Conservation (phyloP, 2,797 vertebrate genomes). For the Decapterus maruadsi region DNA sequence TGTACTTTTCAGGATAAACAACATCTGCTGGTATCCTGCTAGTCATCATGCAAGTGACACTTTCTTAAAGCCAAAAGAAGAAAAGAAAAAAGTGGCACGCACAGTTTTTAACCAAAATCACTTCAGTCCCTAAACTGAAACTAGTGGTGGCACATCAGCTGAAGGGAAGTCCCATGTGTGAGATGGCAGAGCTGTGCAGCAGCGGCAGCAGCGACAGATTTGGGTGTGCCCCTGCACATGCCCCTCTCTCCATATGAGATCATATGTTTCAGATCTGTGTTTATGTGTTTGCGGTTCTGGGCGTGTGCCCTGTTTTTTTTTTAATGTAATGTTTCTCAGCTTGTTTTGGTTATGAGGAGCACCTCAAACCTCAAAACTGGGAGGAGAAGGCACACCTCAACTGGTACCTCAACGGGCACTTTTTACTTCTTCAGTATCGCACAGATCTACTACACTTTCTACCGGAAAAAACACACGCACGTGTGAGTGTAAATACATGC, state of each 20-base stretch:
- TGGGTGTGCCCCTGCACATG: conserved; percentile 80
- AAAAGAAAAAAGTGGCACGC: too few relatives aligned
- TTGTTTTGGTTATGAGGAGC: conserved; percentile 78
- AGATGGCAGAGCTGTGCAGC: conserved; percentile 69
- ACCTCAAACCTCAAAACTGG: conserved; percentile 80
- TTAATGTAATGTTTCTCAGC: conserved; percentile 80
- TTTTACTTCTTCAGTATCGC: conserved; percentile 38
- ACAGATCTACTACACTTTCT: not conserved
- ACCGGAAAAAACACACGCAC: not conserved
- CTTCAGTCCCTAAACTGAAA: conserved; percentile 43
- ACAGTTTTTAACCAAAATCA: not conserved
- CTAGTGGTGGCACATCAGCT: conserved; percentile 49
- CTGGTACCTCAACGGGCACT: conserved; percentile 70
- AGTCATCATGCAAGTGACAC: conserved; percentile 27
- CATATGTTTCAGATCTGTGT: conserved; percentile 83
- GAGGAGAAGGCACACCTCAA: conserved; percentile 84
- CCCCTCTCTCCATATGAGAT: conserved; percentile 81
- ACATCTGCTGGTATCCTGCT: conserved; percentile 59
- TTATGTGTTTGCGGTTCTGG: conserved; percentile 88
- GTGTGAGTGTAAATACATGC: conserved; percentile 3
- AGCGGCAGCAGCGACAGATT: conserved; percentile 61
- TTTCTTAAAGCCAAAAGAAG: not conserved
- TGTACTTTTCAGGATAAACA: conserved; percentile 36
- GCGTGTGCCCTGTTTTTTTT: conserved; percentile 84
- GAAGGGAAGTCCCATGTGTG: conserved; percentile 67